Conservation (phyloP, 2,888 invertebrate species). For the Clepsis dumicolana region DNA sequence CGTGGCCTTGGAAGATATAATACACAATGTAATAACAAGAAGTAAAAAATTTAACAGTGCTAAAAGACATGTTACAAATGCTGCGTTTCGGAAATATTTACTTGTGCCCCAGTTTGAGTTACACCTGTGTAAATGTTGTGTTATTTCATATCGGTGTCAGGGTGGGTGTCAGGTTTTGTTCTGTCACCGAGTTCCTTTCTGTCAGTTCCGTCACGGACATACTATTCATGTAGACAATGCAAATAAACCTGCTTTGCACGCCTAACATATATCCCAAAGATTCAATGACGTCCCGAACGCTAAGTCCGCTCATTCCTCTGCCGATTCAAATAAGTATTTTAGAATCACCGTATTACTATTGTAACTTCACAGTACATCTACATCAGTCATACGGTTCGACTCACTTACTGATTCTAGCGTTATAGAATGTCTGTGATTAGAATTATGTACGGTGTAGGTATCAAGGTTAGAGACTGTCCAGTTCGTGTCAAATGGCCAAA, state of each 20-base stretch:
- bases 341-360: no score
- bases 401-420: not conserved
- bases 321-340: no score
- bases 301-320: no score
- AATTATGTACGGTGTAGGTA: not conserved
- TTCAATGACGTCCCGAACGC: no score
- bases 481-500: not conserved
- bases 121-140: constrained; percentile 48
- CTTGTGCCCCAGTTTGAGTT: not conserved
- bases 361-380: no score
- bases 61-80: not conserved
- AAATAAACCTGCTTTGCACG: not conserved
- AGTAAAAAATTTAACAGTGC: not conserved
- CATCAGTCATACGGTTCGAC: not conserved
- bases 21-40: no score
- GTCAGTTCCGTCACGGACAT: not conserved
- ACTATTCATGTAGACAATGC: not conserved
- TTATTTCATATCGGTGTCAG: constrained; percentile 73
- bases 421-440: not conserved
- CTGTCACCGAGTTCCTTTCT: not conserved
- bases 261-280: no score
- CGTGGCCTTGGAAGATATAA: no score
- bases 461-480: constrained; percentile 3
- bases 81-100: not conserved
- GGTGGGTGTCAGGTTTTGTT: constrained; percentile 51